These are phyloP conservation scores for Pachycephala philippinensis DNA, from an alignment of 2,113 vertebrate species.

Conservation along the genomic window DNA sequence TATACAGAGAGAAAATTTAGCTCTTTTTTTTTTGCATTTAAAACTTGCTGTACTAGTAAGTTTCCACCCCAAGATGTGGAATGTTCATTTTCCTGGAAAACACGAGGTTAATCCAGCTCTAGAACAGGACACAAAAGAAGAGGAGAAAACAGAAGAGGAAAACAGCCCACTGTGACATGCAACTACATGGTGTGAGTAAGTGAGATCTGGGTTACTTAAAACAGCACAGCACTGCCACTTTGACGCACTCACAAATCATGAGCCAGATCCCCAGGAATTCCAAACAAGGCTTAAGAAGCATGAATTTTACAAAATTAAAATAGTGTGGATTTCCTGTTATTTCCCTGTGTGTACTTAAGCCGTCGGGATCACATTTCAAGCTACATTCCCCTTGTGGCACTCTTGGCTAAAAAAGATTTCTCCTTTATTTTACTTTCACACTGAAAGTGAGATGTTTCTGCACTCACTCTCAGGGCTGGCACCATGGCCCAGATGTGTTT, in stretches of 20 bases:
- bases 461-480: not conserved
- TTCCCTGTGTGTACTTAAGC: not conserved
- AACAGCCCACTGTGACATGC: not conserved
- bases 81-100: not conserved
- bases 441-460: not conserved
- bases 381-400: not conserved
- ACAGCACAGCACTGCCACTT: not conserved
- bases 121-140: not conserved
- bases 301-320: slow-evolving; percentile 43
- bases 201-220: slow-evolving; percentile 17
- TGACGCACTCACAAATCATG: not conserved
- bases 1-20: not conserved
- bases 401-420: not conserved
- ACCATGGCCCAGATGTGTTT: not conserved
- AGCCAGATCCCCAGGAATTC: slow-evolving; percentile 17
- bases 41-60: not conserved
- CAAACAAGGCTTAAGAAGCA: slow-evolving; percentile 25
- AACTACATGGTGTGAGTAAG: not conserved
- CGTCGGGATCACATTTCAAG: slow-evolving; percentile 8
- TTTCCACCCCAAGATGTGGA: not conserved
- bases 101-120: not conserved
- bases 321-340: slow-evolving; percentile 33
- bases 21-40: not conserved
- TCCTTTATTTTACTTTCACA: not conserved
- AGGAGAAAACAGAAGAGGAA: not conserved